Evolutionary conservation across 2,113 vertebrate species (phyloP).

Genomic region (Lagenorhynchus albirostris): DNA sequence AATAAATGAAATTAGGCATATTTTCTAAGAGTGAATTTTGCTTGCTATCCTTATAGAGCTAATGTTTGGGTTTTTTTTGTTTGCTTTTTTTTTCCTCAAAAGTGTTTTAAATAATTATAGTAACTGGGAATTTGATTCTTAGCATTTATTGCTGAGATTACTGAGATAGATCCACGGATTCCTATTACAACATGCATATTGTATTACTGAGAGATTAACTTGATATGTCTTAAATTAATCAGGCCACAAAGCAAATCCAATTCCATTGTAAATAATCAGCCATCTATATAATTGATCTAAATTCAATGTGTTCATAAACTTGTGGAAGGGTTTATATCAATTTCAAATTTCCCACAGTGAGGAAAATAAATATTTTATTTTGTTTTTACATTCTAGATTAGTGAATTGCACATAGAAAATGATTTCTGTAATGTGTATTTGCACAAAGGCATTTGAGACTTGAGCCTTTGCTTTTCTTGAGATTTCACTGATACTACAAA

Average conservation of each 20-base stretch:
- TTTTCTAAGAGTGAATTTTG: neutral
- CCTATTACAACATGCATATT: neutral
- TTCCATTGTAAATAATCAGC: neutral
- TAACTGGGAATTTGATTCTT: neutral
- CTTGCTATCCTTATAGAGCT: neutral
- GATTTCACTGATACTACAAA: neutral
- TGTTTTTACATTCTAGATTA: neutral
- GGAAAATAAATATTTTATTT: neutral
- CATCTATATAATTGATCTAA: neutral
- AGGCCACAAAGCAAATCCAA: neutral
- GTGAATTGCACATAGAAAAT: neutral
- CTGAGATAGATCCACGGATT: neutral
- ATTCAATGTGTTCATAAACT: neutral
- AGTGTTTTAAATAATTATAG: neutral
- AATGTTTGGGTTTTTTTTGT: neutral
- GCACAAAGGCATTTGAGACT: neutral
- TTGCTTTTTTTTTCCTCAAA: neutral
- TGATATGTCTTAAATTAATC: neutral
- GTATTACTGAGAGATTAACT: neutral
- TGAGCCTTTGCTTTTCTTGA: neutral
- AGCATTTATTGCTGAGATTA: neutral
- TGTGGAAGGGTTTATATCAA: neutral
- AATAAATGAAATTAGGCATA: neutral
- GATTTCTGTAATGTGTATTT: neutral
- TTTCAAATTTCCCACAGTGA: neutral